Base-by-base conservation (phyloP, 1,140 invertebrate genomes). In the Drosophila carrolli region DNA sequence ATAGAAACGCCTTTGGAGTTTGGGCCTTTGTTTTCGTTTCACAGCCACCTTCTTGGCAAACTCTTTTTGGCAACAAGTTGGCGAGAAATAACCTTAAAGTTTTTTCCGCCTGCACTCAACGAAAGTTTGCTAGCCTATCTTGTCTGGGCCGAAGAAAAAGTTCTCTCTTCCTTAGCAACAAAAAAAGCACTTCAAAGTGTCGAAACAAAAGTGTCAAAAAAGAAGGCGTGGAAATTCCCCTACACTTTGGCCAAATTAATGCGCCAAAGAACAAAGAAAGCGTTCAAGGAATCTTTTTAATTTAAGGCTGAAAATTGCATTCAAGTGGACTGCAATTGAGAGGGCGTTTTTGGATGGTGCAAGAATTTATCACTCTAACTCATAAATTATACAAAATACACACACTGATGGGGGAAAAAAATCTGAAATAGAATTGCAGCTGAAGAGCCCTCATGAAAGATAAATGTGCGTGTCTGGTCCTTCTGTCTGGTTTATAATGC, bases 191-290 rank as follows among this genome's bases (percentile, higher is more conserved):
- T 89, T 89, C 77, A 75, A 84, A 89, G 84, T 89, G 84, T 89
- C 84, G 84, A 88, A 89, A 89, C 76, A 80, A 89, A 77, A 88
- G 84, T 88, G 84, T 79, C 83, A 88, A 88, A 88, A 88, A 61
- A 75, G 54, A 35, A 16, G 56, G 61, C 65, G 23, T 13, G 53
- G 37, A 60, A 81, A 81, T 74, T 63, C 63, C 58, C 77, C 73
- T 44, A 54, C 68, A 78, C 70, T 82, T 65, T 73, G 50, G 47
- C 38, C 46, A 84, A 76, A 84, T 84, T 77, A 81, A 84, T 76
- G 71, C 66, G 13, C 35, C 19, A 51, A 62, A 67, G 58, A 70
- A 71, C 51, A 58, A 71, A 58, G 29, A 13, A 27, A n/a, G 14
- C n/a, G 4, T 13, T 50, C 19, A 43, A 48, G 58, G 47, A 58